Base-by-base conservation (phyloP, 1,140 invertebrate species). In the Carposina sasakii region DNA sequence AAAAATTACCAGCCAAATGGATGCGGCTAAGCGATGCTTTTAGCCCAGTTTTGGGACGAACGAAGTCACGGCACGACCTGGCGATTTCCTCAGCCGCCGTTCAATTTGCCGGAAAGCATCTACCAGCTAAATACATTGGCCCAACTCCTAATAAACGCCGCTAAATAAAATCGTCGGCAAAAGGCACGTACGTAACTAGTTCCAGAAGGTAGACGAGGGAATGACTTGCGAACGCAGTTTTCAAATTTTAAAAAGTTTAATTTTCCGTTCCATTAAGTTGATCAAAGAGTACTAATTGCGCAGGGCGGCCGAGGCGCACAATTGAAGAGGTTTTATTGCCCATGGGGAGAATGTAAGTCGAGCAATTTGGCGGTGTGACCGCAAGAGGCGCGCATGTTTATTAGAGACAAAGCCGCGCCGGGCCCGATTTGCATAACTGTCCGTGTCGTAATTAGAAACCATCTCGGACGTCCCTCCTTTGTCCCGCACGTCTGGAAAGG, bases 361-460 rank as follows among this genome's bases (percentile, higher is more conserved):
- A 61, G 67, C 68, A 79, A 76, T 79, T 77, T 76, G 72, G 71
- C 61, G 65, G 60, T 67, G 48, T 59, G 70, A 77, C 73, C 74
- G 66, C 76, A 77, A 75, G 71, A 68, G 67, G 56, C 61, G 67
- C 67, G 69, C 72, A 67, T 81, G 76, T 81, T 77, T 77, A 81
- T 81, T 81, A 81, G 63, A 81, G 72, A 77, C 74, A 73, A 68
- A 71, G 62, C 64, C 61, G 5, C 23, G 36, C 60, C 52, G 49
- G 59, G 65, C 70, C 60, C 71, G 71, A 81, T 81, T 77, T 81
- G 76, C 76, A 81, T 77, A 81, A 77, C 74, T 71, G 65, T 71
- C 72, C 65, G 72, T 64, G 71, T 71, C 76, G 76, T 81, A 81
- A 81, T 81, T 81, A 81, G 76, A 77, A 81, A 76, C 74, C 72